Evolutionary conservation across 2,797 vertebrate genomes (phyloP).

Genomic region (Luscinia luscinia): DNA sequence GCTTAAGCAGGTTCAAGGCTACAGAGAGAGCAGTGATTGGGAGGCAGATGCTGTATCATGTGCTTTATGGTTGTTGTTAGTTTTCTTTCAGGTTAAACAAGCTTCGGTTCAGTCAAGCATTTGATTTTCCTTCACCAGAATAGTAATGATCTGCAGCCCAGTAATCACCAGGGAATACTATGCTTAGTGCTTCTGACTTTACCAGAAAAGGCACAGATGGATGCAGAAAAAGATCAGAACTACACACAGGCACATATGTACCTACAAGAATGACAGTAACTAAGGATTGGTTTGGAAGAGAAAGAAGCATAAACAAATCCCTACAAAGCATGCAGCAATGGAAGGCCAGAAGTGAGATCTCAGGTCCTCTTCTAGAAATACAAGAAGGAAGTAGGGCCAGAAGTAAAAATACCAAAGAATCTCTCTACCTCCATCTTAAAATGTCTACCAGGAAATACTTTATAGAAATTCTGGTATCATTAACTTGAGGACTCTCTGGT

Average conservation of each 20-base stretch:
- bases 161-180: conserved; percentile 16
- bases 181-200: not conserved
- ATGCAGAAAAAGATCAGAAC: conserved; percentile 2
- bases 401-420: not conserved
- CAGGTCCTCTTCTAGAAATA: not conserved
- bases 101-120: conserved; percentile 35
- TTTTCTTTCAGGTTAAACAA: conserved; percentile 55
- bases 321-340: not conserved
- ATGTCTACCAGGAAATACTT: not conserved
- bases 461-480: not conserved
- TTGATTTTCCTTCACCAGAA: conserved; percentile 46
- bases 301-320: not conserved
- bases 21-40: not conserved
- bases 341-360: not conserved
- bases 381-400: not conserved
- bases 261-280: not conserved
- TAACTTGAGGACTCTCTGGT: not conserved
- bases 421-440: not conserved
- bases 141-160: conserved; percentile 25
- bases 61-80: conserved; percentile 18
- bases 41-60: conserved; percentile 3
- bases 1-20: conserved; percentile 15
- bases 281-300: not conserved
- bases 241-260: not conserved
- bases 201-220: conserved; percentile 22